Conservation (phyloP, 2,888 invertebrate species). For the Teleogryllus oceanicus region DNA sequence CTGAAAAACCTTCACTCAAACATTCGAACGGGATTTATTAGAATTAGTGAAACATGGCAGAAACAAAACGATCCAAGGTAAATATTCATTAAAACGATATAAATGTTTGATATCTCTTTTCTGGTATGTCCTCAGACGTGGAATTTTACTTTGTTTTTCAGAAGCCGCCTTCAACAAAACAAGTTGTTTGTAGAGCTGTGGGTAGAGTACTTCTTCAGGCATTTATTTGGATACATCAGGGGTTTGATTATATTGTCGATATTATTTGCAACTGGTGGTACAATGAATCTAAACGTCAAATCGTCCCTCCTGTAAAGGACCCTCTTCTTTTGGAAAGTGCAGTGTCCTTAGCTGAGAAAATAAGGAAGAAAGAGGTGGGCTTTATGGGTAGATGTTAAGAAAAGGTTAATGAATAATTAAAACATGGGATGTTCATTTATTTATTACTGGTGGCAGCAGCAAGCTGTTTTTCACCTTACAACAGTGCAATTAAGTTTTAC, state of each 20-base stretch:
- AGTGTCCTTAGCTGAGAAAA: slow-evolving; percentile 62
- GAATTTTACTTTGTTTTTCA: too few species aligned
- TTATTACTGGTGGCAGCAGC: not conserved
- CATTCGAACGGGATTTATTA: too few species aligned
- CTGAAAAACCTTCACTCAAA: too few species aligned
- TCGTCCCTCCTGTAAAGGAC: slow-evolving; percentile 48
- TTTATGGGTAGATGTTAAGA: not conserved
- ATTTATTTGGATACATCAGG: slow-evolving; percentile 22
- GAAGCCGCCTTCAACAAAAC: not conserved
- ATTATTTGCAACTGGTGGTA: slow-evolving; percentile 49
- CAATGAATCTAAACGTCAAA: slow-evolving; percentile 44
- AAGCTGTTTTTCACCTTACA: not conserved
- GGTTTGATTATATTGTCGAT: slow-evolving; percentile 50
- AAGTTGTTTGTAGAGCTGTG: slow-evolving; percentile 25
- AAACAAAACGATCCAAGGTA: too few species aligned
- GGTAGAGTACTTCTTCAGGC: not conserved
- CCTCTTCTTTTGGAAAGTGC: slow-evolving; percentile 61
- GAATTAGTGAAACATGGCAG: too few species aligned
- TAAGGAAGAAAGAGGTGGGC: slow-evolving; percentile 49
- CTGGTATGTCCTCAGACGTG: too few species aligned
- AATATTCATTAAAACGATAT: too few species aligned
- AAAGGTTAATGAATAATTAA: not conserved
- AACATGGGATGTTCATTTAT: not conserved
- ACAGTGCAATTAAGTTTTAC: not conserved
- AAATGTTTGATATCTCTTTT: too few species aligned